Base-by-base conservation (phyloP, 1,140 invertebrate genomes). In the Ostrea edulis region DNA sequence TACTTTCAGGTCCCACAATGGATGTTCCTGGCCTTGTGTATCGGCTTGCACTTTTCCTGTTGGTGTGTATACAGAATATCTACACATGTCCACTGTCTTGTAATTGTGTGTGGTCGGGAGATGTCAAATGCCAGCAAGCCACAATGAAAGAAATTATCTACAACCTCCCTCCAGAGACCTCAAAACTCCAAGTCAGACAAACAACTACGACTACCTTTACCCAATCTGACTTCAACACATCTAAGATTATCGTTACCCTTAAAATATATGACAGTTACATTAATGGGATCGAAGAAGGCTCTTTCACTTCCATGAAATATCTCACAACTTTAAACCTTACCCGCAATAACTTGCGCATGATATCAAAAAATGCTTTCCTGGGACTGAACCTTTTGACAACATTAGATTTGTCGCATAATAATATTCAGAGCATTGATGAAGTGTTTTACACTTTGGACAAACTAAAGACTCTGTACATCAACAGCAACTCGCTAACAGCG, bases 351-450 rank as follows among this genome's bases (percentile, higher is more conserved):
- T 86, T 93, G n/a, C 77, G 84, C 4, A 84, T 25, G 7, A 86
- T 93, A 12, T 71, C 82, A 4, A 81, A 88, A 17, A 89, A 90
- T 85, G 90, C 90, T 0, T 92, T 93, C 55, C 29, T 35, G 12
- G 90, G 91, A 35, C 77, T 93, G 12, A 25, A 14, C 14, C 52
- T 53, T 25, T 84, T 93, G 12, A 55, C 35, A 83, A 83, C 22
- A 2, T 85, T 93, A 17, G 92, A 93, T 82, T 86, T 93, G 55
- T 92, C 92, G 0, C 35, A 90, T 62, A 93, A 93, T 54, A 85
- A 71, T 3, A 85, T 93, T 20, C 22, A 77, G 12, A 82, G 86
- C 7, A 65, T 92, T 71, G 91, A 65, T 7, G 84, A 86, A 17
- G 68, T 89, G 9, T 88, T 93, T 54, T 44, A 83, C 25, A 85